Evolutionary conservation across 2,113 vertebrate genomes (phyloP).

Genomic region (Rhabdornis inornatus): DNA sequence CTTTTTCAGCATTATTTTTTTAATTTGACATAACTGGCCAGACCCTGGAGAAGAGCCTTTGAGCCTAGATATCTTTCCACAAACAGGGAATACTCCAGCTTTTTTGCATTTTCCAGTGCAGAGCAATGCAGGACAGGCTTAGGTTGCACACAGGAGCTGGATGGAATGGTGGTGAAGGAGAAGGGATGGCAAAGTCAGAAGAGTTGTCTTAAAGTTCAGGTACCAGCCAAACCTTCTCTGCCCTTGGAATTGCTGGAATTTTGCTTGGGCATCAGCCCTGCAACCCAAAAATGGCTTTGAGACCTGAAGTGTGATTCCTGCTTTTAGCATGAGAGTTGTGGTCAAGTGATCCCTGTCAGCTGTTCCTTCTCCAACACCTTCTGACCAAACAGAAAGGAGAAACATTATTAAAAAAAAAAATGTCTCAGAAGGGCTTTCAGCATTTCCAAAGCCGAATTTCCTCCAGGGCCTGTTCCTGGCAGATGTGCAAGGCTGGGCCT

Average conservation of each 20-base stretch:
- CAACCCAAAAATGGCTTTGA: background rate
- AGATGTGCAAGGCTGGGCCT: background rate
- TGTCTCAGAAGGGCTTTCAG: background rate
- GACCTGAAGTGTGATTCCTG: background rate
- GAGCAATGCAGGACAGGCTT: accelerated
- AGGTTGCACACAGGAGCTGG: background rate
- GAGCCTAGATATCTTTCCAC: background rate
- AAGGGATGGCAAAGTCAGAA: background rate
- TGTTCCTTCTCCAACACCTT: accelerated
- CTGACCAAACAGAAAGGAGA: background rate
- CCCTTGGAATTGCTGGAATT: background rate
- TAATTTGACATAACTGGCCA: background rate
- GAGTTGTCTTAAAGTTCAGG: background rate
- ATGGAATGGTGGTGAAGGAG: background rate
- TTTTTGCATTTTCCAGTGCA: background rate
- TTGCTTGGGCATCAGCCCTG: accelerated
- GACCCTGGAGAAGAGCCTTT: background rate
- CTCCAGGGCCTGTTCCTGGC: background rate
- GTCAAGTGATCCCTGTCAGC: background rate
- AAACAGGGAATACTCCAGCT: background rate
- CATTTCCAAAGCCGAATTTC: background rate
- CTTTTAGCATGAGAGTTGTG: background rate
- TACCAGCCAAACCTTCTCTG: background rate
- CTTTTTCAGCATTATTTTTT: background rate
- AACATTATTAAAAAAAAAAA: no score